Conservation (phyloP, 2,888 invertebrate genomes). For the Agapetus fuscipes region DNA sequence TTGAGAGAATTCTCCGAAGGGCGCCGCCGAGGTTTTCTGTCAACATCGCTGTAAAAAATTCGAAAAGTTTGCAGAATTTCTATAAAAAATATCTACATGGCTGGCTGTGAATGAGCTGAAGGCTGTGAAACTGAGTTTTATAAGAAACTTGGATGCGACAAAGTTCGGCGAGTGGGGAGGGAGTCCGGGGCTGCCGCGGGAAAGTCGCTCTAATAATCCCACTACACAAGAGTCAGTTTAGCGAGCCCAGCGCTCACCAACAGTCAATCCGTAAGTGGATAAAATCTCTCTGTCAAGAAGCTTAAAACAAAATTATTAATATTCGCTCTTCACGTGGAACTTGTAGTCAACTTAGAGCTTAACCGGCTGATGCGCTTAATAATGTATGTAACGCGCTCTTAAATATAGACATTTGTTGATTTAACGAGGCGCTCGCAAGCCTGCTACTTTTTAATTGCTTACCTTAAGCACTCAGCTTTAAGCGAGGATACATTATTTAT, state of each 20-base stretch:
- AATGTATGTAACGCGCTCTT: no score
- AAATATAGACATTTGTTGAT: no score
- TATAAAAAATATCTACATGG: not conserved
- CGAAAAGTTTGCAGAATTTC: not conserved
- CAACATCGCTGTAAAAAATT: not conserved
- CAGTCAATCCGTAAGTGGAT: not conserved
- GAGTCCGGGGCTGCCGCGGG: no score
- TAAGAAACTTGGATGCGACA: not conserved
- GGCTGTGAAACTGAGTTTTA: not conserved
- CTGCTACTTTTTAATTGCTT: no score
- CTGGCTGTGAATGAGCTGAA: not conserved
- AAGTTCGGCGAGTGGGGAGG: not conserved
- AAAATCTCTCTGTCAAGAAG: not conserved
- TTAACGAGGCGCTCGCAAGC: no score
- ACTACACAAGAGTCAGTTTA: no score
- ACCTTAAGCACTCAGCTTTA: no score
- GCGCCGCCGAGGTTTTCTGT: not conserved
- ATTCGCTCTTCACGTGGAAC: not conserved
- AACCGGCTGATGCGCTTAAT: no score
- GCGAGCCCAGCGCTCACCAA: not conserved
- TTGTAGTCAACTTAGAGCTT: not conserved
- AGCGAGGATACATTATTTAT: no score
- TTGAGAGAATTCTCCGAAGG: not conserved
- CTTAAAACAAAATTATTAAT: not conserved
- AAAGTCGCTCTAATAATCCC: no score